Evolutionary conservation across 1,140 invertebrate genomes (phyloP), one percentile per base, ranked within the genome.

Genomic region (Drosophila orena): DNA sequence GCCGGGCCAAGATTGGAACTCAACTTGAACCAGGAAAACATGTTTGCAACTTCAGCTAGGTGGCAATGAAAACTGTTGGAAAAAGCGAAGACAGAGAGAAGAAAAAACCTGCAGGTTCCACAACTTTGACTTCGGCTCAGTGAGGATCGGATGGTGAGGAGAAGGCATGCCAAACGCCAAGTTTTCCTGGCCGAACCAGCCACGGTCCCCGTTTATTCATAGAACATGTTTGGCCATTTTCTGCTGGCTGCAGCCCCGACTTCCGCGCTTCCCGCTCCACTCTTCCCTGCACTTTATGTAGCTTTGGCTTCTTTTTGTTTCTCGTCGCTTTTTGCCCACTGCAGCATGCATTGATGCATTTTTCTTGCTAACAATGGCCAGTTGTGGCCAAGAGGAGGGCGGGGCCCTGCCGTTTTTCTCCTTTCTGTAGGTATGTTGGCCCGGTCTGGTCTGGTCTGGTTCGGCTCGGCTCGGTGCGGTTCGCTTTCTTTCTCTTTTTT

Each of bases 221-320:
- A 89, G 83, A 88, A 88, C 84, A 89, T 88, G 84, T 89, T 88
- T 88, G 84, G 83, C 83, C 79, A 89, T 89, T 88, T 88, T 88
- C 79, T 84, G 78, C 70, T 69, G 64, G 70, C 49, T 68, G 57
- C 56, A 34, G 40, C 50, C 64, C 65, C 49, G 42, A 42, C 64
- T 78, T 59, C 76, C 59, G 75, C 71, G 49, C 68, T 79, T 69
- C 78, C 81, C 69, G 30, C 30, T 68, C 70, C 79, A 79, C 69
- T 83, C 65, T 85, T 59, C 71, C 64, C 54, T 79, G 81, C 62
- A 61, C 73, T 74, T 86, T 57, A 58, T 74, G 81, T 77, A 60
- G 76, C 69, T 80, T 76, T 89, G 62, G 76, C 65, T 77, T 77
- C 72, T 79, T 86, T 83, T 83, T 89, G 55, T 77, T 61, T 58